These are phyloP conservation scores for Steinernema khuongi DNA, from an alignment of 1,140 invertebrate genomes.

Conservation along the genomic window DNA sequence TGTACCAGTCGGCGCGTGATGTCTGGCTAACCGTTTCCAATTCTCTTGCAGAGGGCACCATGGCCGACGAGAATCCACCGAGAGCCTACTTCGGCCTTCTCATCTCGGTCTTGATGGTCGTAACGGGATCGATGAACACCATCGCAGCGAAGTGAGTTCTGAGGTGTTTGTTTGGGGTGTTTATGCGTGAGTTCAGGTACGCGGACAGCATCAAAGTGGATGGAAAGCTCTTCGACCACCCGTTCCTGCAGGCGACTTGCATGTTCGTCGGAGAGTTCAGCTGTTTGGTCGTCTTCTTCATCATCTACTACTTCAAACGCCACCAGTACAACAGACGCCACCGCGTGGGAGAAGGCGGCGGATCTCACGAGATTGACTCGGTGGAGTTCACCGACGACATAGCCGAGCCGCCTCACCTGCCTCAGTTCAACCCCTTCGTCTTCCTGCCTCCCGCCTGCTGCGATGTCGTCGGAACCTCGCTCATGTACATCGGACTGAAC, in stretches of 20 bases:
- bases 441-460: slow-evolving; percentile 66
- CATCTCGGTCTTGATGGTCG: slow-evolving; percentile 48
- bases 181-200: slow-evolving; percentile 46
- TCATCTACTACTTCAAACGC: slow-evolving; percentile 38
- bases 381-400: slow-evolving; percentile 40
- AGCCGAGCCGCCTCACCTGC: slow-evolving; percentile 46
- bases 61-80: neutral
- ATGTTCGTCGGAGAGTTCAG: slow-evolving; percentile 58
- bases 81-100: slow-evolving; percentile 28
- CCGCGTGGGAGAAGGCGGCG: slow-evolving; percentile 33
- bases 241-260: slow-evolving; percentile 56
- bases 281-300: slow-evolving; percentile 53
- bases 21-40: neutral
- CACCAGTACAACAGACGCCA: slow-evolving; percentile 25
- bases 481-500: slow-evolving; percentile 79
- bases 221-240: slow-evolving; percentile 51
- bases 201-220: slow-evolving; percentile 54
- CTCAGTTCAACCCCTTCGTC: slow-evolving; percentile 66
- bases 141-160: slow-evolving; percentile 53
- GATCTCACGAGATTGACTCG: slow-evolving; percentile 35
- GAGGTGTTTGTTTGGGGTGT: neutral
- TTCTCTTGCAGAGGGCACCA: neutral
- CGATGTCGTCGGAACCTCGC: slow-evolving; percentile 52
- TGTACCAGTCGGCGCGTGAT: neutral
- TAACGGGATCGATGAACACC: slow-evolving; percentile 53